These are phyloP conservation scores for Tachycineta bicolor DNA, from an alignment of 2,113 vertebrate genomes.

Conservation along the genomic window DNA sequence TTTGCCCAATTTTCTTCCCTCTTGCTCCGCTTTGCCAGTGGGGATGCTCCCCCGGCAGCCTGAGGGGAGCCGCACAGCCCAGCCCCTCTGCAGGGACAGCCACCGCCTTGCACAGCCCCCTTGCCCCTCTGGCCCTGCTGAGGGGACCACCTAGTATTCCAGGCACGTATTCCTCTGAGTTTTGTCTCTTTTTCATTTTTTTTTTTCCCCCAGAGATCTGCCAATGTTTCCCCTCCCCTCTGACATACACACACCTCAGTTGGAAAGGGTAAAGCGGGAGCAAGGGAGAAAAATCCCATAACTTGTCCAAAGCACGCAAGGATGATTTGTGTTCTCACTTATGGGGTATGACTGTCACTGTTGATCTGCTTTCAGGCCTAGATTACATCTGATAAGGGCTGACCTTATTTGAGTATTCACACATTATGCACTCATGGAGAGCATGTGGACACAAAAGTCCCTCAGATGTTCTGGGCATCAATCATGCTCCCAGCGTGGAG, in stretches of 20 bases:
- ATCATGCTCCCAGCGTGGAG: conserved; percentile 85
- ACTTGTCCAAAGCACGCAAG: conserved; percentile 54
- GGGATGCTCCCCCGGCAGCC: conserved; percentile 66
- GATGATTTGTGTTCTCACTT: conserved; percentile 78
- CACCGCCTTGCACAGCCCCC: conserved; percentile 51
- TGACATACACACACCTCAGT: neutral
- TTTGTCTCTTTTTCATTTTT: neutral
- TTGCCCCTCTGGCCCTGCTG: neutral
- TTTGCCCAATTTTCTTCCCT: conserved; percentile 12
- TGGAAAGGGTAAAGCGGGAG: conserved; percentile 35
- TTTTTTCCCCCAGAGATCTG: conserved; percentile 36
- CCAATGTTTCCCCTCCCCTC: conserved; percentile 68
- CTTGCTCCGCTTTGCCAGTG: neutral
- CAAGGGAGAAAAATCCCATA: conserved; percentile 50
- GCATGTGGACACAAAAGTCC: conserved; percentile 85
- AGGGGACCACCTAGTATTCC: conserved; percentile 72
- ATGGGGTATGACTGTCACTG: conserved; percentile 78
- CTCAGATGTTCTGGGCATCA: conserved; percentile 87
- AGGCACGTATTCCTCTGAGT: conserved; percentile 70
- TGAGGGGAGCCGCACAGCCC: conserved; percentile 14
- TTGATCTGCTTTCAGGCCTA: conserved; percentile 80
- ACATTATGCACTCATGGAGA: conserved; percentile 82
- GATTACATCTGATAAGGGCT: conserved; percentile 86
- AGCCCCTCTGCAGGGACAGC: conserved; percentile 44
- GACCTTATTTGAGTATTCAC: conserved; percentile 84